phyloP scores from a whole-genome alignment of 2,888 invertebrate genomes.

The Tuta absoluta region DNA sequence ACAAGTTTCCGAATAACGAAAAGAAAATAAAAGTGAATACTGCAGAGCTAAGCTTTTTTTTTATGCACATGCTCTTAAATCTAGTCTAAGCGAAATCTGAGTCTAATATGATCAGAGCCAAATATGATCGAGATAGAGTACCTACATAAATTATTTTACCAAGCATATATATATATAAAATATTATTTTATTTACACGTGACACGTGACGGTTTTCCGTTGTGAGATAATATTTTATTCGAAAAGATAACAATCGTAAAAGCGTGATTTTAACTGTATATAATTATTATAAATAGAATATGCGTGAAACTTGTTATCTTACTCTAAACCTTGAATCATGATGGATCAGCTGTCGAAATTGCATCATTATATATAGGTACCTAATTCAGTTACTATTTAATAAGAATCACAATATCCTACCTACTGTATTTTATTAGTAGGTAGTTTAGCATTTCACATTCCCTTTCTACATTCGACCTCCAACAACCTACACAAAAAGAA shows the following conservation, averaged over 20 bases:
- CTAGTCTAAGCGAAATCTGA: no score
- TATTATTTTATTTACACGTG: background rate
- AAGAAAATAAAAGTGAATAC: no score
- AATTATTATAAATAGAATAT: background rate
- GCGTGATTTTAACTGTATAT: background rate
- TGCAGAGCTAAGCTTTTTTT: no score
- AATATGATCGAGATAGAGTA: no score
- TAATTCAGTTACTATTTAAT: background rate
- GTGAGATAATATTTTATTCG: background rate
- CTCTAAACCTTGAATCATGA: background rate
- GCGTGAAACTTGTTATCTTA: background rate
- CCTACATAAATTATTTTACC: no score
- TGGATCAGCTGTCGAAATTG: constrained; percentile 2
- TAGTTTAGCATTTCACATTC: background rate
- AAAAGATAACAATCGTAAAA: background rate
- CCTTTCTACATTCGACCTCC: background rate
- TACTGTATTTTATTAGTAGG: background rate
- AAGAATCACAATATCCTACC: no score
- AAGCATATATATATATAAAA: no score
- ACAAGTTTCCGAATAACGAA: no score
- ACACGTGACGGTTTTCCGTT: background rate
- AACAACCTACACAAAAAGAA: background rate
- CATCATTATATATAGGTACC: background rate
- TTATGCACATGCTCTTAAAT: no score
- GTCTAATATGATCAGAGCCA: no score